Conservation (phyloP, 2,113 vertebrate species). For the Cavia aperea region DNA sequence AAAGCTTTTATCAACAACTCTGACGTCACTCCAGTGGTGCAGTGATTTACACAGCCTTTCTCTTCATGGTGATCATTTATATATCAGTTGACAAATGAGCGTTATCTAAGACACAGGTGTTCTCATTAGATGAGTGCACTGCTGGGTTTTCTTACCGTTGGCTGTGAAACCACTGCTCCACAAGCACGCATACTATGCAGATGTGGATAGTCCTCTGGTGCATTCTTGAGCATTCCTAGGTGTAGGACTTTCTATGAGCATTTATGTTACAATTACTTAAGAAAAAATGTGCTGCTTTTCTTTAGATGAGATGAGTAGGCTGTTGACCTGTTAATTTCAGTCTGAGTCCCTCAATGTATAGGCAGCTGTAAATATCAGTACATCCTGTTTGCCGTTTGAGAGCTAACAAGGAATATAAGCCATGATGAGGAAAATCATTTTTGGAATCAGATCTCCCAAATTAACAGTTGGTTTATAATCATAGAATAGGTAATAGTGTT, state of each 20-base stretch:
- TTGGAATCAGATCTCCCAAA: conserved; percentile 33
- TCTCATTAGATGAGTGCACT: conserved; percentile 38
- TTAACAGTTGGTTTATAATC: conserved; percentile 45
- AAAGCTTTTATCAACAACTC: neutral
- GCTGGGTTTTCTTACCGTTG: conserved; percentile 1
- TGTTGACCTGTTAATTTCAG: conserved; percentile 40
- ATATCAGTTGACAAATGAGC: conserved; percentile 36
- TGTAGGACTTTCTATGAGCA: conserved; percentile 30
- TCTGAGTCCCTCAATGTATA: conserved; percentile 46
- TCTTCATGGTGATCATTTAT: neutral
- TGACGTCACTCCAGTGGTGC: conserved; percentile 1
- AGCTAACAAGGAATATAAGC: conserved; percentile 39
- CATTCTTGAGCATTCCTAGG: conserved; percentile 29
- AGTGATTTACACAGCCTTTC: neutral
- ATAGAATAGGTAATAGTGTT: conserved; percentile 38
- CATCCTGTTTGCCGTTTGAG: conserved; percentile 26
- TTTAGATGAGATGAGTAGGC: conserved; percentile 46
- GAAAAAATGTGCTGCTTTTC: conserved; percentile 39
- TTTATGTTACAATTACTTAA: conserved; percentile 51
- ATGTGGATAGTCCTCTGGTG: neutral
- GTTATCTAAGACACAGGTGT: conserved; percentile 23
- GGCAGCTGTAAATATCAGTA: conserved; percentile 35
- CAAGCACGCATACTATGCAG: neutral
- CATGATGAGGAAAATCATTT: neutral
- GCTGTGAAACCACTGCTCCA: conserved; percentile 1